A percentile compares a stretch with the other conserved stretches of the same genome.
Conservation (phyloP, 2,797 vertebrate species). For the Nothura maculosa region DNA sequence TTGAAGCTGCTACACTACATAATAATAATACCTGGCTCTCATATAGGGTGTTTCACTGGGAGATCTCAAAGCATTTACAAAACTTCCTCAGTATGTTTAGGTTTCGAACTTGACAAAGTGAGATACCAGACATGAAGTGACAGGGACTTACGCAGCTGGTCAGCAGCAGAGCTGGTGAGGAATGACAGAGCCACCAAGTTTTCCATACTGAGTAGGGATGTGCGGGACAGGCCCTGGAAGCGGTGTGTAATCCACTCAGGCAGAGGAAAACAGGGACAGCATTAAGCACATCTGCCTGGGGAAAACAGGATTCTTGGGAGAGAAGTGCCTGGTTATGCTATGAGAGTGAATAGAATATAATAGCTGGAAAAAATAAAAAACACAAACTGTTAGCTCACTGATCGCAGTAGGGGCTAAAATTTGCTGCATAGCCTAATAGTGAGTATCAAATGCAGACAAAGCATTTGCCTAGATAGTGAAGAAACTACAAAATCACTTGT, state of each 20-base stretch:
- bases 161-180: background rate
- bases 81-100: background rate
- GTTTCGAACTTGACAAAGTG: background rate
- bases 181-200: background rate
- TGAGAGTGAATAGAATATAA: background rate
- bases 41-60: background rate
- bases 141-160: background rate
- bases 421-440: background rate
- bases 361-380: background rate
- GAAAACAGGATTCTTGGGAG: background rate
- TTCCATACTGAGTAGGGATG: fast-evolving
- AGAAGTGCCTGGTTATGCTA: background rate
- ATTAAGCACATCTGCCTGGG: background rate
- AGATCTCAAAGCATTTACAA: background rate
- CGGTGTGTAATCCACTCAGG: background rate
- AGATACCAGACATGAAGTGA: background rate
- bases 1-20: too few species aligned
- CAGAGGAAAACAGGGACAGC: background rate
- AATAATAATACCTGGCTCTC: background rate
- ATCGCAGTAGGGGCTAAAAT: background rate
- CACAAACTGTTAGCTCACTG: background rate
- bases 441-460: constrained; percentile 55
- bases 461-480: constrained; percentile 45
- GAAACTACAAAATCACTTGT: constrained; percentile 50
- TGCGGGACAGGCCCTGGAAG: fast-evolving